Base-by-base conservation (phyloP, 2,113 vertebrate species). In the Protobothrops flavoviridis region DNA sequence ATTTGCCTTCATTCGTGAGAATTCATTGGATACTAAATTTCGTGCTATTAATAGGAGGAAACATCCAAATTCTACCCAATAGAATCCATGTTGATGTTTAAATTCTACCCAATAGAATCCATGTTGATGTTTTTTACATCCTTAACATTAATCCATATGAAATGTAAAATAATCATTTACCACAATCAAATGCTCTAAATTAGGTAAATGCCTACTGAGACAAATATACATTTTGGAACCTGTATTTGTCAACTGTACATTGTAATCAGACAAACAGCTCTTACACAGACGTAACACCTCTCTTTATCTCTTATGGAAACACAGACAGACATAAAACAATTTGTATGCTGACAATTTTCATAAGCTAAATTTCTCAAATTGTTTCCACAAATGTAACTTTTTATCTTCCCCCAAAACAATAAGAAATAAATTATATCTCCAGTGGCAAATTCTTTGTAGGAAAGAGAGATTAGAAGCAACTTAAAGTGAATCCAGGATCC, bases 371-470 rank as follows among this genome's bases (percentile, higher is more conserved):
- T 50, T 91, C 91, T 93, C 94, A 95, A 92, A 97, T 96, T 95
- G 94, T 94, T 95, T 97, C 90, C 95, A 94, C 92, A 95, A 96
- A 95, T 91, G 93, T 94, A 94, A 94, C 91, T 94, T 94, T 93
- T 96, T 94, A 93, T 94, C 89, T 94, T 93, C 94, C 95, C 95
- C 95, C 96, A 96, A 96, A 96, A 96, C 91, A 96, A 61, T 91
- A 92, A 88, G 92, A 95, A 96, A 95, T 95, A 96, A 96, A 93
- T 94, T 95, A 95, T 91, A 45, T 95, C 92, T 95, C 91, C 85
- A 56, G 92, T 94, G 93, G 93, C 91, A 93, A 93, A 85, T 96
- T 92, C 92, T 94, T 97, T 96, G 95, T 93, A 64, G 90, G 43
- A 74, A 95, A 95, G 88, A 95, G 26, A 94, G 85, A 95, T 96